Base-by-base conservation (phyloP, 2,113 vertebrate species). In the Dipodomys stephensi region DNA sequence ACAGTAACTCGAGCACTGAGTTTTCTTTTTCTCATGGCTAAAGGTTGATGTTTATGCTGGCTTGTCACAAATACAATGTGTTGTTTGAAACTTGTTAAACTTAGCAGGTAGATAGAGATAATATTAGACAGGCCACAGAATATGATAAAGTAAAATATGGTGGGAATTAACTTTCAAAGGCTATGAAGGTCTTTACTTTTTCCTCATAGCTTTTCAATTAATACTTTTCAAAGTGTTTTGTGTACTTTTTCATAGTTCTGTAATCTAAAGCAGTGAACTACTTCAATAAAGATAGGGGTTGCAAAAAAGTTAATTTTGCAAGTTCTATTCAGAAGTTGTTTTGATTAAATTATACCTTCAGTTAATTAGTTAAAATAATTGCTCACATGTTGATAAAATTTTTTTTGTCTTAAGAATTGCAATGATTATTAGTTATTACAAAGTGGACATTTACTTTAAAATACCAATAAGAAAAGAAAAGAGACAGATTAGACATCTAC, bases 11-110 rank as follows among this genome's bases (percentile, higher is more conserved):
- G 93, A 79, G 67, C 94, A 76, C n/a, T 82, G n/a, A 19, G 94
- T 53, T 90, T 90, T 87, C 94, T 92, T 96, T 96, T 97, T 95
- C 97, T 98, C 98, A 97, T 98, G 98, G 96, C 96, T 98, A 97
- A 97, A 98, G 96, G 93, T 97, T 97, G 13, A 67, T 98, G 98
- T 98, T 98, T 98, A 98, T 98, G 98, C 97, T 97, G 97, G 97
- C 94, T 95, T 98, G 98, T 98, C 98, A 98, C 96, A 97, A 98
- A 98, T 98, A 98, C 98, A 98, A 98, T 96, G 98, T 98, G 98
- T 98, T 98, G 98, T 97, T 98, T 98, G 98, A 98, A 98, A 98
- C 97, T 93, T 97, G 97, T 97, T 97, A 97, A 98, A 98, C 97
- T 97, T 97, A 97, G 97, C 97, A 98, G 98, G 98, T 98, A 98